A percentile compares a stretch with the other conserved stretches of the same genome.
Evolutionary conservation across 1,140 invertebrate genomes (phyloP).

Genomic region (Berghia stephanieae): DNA sequence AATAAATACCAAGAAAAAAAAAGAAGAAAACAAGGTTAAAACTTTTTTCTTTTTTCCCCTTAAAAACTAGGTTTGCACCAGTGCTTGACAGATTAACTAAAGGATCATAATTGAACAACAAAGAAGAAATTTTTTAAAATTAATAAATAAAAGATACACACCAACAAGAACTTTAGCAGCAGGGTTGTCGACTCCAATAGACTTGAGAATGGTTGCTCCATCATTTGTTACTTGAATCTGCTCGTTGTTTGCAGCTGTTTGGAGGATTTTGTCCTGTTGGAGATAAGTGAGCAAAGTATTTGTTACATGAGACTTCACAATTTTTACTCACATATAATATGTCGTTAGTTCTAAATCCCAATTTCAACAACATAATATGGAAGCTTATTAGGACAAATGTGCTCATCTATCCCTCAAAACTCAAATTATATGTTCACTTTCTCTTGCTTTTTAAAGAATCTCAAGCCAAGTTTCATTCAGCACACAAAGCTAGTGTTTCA

Average conservation of each 20-base stretch:
- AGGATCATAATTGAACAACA: no score
- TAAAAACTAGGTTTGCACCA: not conserved
- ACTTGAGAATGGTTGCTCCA: slow-evolving; percentile 97
- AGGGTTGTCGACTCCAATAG: slow-evolving; percentile 97
- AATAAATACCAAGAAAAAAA: not conserved
- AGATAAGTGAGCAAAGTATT: slow-evolving; percentile 13
- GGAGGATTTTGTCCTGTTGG: slow-evolving; percentile 89
- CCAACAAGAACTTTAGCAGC: slow-evolving; percentile 96
- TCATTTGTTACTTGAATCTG: slow-evolving; percentile 98
- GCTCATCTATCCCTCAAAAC: no score
- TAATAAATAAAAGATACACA: slow-evolving; percentile 59
- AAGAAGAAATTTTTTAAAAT: no score
- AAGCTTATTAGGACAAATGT: no score
- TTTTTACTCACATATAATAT: not conserved
- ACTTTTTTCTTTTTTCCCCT: not conserved
- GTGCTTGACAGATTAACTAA: not conserved
- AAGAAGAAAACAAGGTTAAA: not conserved
- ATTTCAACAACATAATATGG: no score
- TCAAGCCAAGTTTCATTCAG: not conserved
- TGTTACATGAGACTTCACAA: not conserved
- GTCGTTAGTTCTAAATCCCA: no score
- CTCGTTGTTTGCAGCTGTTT: slow-evolving; percentile 80
- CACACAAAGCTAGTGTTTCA: not conserved
- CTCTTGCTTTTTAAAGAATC: no score
- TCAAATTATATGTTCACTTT: no score